Percentiles rank a stretch among this genome's conserved stretches.
Evolutionary conservation across 2,888 invertebrate species (phyloP).

Genomic region (Unio pictorum): DNA sequence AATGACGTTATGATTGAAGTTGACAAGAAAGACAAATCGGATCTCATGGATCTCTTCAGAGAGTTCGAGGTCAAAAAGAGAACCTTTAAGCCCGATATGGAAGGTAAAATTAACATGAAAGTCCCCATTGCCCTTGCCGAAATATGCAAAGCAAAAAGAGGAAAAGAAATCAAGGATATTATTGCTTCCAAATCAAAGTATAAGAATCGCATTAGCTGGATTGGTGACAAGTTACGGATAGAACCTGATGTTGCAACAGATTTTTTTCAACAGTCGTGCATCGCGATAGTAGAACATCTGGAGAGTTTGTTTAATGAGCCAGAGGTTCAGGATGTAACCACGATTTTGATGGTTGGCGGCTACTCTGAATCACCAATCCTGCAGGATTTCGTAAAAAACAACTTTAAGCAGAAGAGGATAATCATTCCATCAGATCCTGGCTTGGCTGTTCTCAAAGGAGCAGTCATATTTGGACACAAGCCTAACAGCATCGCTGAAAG

Average conservation of each 20-base stretch:
- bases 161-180: constrained; percentile 16
- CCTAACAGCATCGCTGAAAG: constrained; percentile 26
- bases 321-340: constrained; percentile 25
- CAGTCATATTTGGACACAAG: constrained; percentile 38
- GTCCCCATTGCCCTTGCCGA: constrained; percentile 16
- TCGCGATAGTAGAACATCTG: constrained; percentile 27
- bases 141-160: neutral
- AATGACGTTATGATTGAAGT: constrained; percentile 17
- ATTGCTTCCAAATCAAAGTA: constrained; percentile 8
- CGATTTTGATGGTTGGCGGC: constrained; percentile 42
- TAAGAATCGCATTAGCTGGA: constrained; percentile 15
- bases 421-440: constrained; percentile 38
- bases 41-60: constrained; percentile 21
- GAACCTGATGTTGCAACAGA: constrained; percentile 17
- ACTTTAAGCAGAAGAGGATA: constrained; percentile 22
- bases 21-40: constrained; percentile 6
- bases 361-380: constrained; percentile 35
- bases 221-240: constrained; percentile 21
- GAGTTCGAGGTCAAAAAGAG: constrained; percentile 26
- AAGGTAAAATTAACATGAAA: constrained; percentile 17
- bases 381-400: constrained; percentile 23
- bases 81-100: constrained; percentile 11
- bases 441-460: constrained; percentile 36
- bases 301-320: constrained; percentile 15
- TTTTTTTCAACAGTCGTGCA: constrained; percentile 22